Evolutionary conservation across 2,888 invertebrate species (phyloP).

Genomic region (Agonopterix alstromeriana): DNA sequence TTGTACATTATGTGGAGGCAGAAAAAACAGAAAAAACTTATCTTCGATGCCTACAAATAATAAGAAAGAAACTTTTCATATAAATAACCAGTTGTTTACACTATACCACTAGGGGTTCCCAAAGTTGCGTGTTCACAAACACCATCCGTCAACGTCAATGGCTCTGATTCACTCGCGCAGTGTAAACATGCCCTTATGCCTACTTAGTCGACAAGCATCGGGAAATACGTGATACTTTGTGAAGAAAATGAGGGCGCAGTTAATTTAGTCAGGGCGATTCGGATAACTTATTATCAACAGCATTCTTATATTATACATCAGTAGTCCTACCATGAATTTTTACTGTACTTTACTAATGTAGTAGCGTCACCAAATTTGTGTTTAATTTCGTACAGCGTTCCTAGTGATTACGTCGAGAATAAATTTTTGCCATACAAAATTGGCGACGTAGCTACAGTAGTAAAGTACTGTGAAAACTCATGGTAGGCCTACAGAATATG

Average conservation of each 20-base stretch:
- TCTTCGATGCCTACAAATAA: neutral
- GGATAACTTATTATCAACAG: too few relatives aligned
- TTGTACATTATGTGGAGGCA: too few relatives aligned
- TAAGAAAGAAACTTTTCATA: constrained; percentile 12
- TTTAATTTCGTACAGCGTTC: too few relatives aligned
- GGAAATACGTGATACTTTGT: neutral
- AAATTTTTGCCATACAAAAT: too few relatives aligned
- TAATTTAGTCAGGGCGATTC: neutral
- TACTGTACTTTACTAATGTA: too few relatives aligned
- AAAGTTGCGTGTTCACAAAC: constrained; percentile 25
- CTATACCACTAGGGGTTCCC: constrained; percentile 15
- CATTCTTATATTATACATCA: too few relatives aligned
- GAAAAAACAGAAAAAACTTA: neutral
- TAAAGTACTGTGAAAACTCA: too few relatives aligned
- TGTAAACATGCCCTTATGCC: constrained; percentile 19
- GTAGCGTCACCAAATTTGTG: too few relatives aligned
- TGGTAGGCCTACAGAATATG: too few relatives aligned
- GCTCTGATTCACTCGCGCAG: constrained; percentile 22
- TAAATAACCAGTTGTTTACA: constrained; percentile 19
- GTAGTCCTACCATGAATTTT: too few relatives aligned
- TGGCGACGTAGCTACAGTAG: too few relatives aligned
- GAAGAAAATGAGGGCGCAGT: neutral
- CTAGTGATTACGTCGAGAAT: too few relatives aligned
- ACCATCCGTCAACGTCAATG: constrained; percentile 32
- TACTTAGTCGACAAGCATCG: constrained; percentile 8